Base-by-base conservation (phyloP, 1,140 invertebrate genomes). In the Thaumetopoea pityocampa region DNA sequence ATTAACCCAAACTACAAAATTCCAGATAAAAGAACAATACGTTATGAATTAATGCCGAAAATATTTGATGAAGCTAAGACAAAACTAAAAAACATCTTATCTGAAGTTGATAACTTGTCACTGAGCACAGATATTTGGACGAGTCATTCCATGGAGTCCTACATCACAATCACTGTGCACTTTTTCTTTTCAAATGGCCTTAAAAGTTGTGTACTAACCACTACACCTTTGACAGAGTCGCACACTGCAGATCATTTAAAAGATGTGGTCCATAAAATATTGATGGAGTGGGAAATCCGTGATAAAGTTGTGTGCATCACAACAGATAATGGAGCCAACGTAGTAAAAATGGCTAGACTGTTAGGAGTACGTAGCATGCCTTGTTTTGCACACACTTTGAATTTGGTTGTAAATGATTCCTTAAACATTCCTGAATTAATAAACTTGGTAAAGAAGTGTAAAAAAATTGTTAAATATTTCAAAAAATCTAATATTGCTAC, bases 11-110 rank as follows among this genome's bases (percentile, higher is more conserved):
- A 20, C 4, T 35, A 26, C 11, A 24, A 5, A 37, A 37, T 37
- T 37, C 34, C 34, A 11, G 22, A 37, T 26, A 37, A 37, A 37
- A 2, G 34, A 27, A 22, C 12, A 24, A 24, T 37, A 14, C 34
- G 20, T 24, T 37, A 37, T 15, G 34, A 37, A 12, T 24, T 37
- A 24, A 37, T 37, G 34, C 34, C 34, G 2, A 37, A 37, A 37
- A 10, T 37, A 3, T 37, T 24, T 24, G 6, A 14, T 16, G 34
- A 37, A 37, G 23, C 22, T 4, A 37, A 37, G 8, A 4, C 23
- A 17, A 18, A 37, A 28, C 8, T 24, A 3, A 24, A 24, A 7
- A 26, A 12, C 5, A 37, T 37, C 8, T 37, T 37, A 26, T 26
- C 35, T 37, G 35, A 37, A 27, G 14, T 37, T 37, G 22, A 8